Conservation (phyloP, 2,888 invertebrate species). For the Tetheella fluctuosa region DNA sequence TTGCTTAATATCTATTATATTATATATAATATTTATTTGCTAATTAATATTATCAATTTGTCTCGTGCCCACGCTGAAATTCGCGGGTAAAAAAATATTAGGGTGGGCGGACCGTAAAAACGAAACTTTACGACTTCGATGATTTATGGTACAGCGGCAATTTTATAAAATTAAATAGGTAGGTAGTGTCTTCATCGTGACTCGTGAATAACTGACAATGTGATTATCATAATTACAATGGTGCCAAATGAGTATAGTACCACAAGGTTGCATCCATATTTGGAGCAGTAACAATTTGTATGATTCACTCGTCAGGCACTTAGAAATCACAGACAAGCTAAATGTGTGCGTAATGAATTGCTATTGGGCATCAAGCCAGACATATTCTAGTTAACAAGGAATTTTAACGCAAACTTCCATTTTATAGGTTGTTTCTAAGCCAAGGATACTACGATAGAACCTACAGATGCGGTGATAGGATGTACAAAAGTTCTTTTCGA, state of each 20-base stretch:
- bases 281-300: slow-evolving; percentile 35
- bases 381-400: neutral
- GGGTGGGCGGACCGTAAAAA: neutral
- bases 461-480: neutral
- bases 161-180: no score
- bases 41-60: no score
- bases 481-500: neutral
- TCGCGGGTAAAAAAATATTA: no score
- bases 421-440: neutral
- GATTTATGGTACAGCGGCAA: neutral
- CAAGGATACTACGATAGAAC: neutral
- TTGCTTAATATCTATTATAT: no score
- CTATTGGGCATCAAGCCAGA: neutral
- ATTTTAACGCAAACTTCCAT: neutral
- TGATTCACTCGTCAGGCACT: slow-evolving; percentile 32
- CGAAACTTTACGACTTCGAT: neutral
- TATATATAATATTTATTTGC: no score
- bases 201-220: slow-evolving; percentile 13
- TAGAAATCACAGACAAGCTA: slow-evolving; percentile 5
- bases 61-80: no score
- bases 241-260: slow-evolving; percentile 32
- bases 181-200: slow-evolving; percentile 1
- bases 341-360: slow-evolving; percentile 2
- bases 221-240: slow-evolving; percentile 42
- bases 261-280: slow-evolving; percentile 50